These are phyloP conservation scores for Lindbergichthys nudifrons DNA, from an alignment of 2,797 vertebrate genomes.

Conservation along the genomic window DNA sequence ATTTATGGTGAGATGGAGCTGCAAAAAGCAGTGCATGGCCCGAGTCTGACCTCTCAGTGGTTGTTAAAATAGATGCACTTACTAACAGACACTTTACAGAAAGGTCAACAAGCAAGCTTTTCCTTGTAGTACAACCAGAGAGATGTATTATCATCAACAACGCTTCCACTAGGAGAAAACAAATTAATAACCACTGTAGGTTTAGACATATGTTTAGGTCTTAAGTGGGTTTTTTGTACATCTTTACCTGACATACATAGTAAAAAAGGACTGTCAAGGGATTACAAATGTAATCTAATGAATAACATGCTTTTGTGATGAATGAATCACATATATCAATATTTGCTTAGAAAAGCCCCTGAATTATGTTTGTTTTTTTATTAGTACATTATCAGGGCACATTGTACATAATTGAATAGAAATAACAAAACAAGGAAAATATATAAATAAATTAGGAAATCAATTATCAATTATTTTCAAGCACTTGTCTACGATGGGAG, in stretches of 20 bases:
- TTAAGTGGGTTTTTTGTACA: conserved; percentile 3
- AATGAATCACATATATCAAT: no score
- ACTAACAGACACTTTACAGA: conserved; percentile 44
- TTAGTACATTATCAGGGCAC: no score
- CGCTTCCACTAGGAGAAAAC: conserved; percentile 9
- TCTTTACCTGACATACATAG: not conserved
- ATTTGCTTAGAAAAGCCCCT: no score
- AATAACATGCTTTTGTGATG: no score
- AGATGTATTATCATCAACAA: conserved; percentile 35
- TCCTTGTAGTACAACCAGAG: conserved; percentile 39
- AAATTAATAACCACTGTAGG: conserved; percentile 17
- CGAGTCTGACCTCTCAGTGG: conserved; percentile 49
- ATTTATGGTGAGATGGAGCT: conserved; percentile 29
- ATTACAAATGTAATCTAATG: no score
- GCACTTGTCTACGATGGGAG: no score
- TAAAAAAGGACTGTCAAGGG: not conserved
- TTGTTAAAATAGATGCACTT: conserved; percentile 56
- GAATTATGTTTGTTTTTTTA: no score
- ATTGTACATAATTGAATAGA: no score
- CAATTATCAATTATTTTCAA: no score
- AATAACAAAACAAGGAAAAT: no score
- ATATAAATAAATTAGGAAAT: no score
- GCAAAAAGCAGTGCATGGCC: conserved; percentile 44
- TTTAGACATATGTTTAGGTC: not conserved
- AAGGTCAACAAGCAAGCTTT: conserved; percentile 46